These are phyloP conservation scores for Sus cebifrons DNA, from an alignment of 2,797 vertebrate species.

Conservation along the genomic window DNA sequence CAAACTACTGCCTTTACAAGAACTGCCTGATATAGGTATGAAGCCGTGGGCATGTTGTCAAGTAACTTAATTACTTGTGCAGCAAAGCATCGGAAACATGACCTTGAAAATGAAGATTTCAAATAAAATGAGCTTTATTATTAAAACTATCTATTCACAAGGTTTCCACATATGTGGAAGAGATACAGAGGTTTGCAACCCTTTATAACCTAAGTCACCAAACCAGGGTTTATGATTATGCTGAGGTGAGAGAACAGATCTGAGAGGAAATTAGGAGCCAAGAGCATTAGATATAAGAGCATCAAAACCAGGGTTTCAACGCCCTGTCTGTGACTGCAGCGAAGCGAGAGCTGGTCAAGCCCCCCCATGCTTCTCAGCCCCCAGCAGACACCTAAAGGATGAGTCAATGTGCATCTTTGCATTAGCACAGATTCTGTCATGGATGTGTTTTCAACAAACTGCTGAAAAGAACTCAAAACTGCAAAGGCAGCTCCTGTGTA, in stretches of 20 bases:
- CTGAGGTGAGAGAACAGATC: neutral
- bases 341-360: accelerated
- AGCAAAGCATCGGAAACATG: slow-evolving; percentile 16
- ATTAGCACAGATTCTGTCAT: neutral
- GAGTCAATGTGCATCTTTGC: neutral
- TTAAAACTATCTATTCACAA: neutral
- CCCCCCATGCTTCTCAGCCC: neutral
- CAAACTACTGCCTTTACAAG: slow-evolving; percentile 72
- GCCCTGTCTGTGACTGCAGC: neutral
- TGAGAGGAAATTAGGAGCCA: slow-evolving; percentile 50
- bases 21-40: slow-evolving; percentile 42
- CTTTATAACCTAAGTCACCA: slow-evolving; percentile 9
- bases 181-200: neutral
- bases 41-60: slow-evolving; percentile 31
- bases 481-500: neutral
- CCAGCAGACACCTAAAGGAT: neutral
- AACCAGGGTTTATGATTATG: neutral
- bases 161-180: neutral
- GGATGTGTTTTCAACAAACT: slow-evolving; percentile 34
- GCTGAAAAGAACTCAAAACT: neutral
- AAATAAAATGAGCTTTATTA: slow-evolving; percentile 27
- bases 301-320: neutral
- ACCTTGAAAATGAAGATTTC: neutral
- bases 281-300: neutral
- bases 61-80: slow-evolving; percentile 64